Evolutionary conservation across 2,797 vertebrate genomes (phyloP).

Genomic region (Cyprinella venusta): DNA sequence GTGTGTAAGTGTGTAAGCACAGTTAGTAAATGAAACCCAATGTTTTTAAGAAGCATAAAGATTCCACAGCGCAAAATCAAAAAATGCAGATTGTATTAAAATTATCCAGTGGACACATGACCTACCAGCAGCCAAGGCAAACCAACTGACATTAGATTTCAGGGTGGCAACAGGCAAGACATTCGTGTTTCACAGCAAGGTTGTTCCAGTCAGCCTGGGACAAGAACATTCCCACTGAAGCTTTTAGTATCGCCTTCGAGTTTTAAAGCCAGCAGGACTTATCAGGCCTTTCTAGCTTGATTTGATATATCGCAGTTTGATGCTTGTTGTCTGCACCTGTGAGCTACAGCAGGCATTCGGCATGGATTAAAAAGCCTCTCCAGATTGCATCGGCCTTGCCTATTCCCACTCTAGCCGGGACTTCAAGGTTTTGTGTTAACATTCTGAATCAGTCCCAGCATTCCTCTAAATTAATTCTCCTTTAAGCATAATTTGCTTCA

Average conservation of each 20-base stretch:
- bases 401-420: constrained; percentile 33
- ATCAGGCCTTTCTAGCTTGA: constrained; percentile 25
- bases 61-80: constrained; percentile 66
- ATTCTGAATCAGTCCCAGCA: constrained; percentile 72
- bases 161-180: constrained; percentile 24
- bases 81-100: constrained; percentile 74
- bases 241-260: constrained; percentile 32
- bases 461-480: constrained; percentile 72
- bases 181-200: constrained; percentile 50
- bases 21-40: background rate
- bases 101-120: constrained; percentile 65
- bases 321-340: constrained; percentile 51
- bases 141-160: constrained; percentile 56
- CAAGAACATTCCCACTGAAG: constrained; percentile 55
- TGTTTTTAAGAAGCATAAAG: background rate
- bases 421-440: constrained; percentile 69
- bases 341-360: constrained; percentile 31
- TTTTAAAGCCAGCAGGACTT: constrained; percentile 11
- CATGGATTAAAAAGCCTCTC: constrained; percentile 33
- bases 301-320: constrained; percentile 50
- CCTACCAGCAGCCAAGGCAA: constrained; percentile 57
- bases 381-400: constrained; percentile 32
- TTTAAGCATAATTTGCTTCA: constrained; percentile 76
- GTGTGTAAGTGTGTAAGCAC: background rate
- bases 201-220: constrained; percentile 55